These are phyloP conservation scores for Crocodylus rhombifer DNA, from an alignment of 2,797 vertebrate species.

Conservation along the genomic window DNA sequence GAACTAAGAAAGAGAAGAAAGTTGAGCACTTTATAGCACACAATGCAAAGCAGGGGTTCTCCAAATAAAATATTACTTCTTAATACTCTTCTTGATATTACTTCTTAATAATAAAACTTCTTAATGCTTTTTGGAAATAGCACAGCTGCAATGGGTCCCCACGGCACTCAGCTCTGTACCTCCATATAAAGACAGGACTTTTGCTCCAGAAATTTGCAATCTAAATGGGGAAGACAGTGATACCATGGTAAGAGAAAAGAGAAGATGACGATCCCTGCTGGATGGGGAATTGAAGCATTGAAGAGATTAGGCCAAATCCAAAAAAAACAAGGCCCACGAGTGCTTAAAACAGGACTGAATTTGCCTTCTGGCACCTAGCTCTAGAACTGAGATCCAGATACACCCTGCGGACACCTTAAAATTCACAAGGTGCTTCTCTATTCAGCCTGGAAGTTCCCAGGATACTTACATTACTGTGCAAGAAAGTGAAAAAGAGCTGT, in stretches of 20 bases:
- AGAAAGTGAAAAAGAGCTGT: conserved; percentile 21
- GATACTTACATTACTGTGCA: neutral
- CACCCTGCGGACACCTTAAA: too few species aligned
- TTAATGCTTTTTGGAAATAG: too few species aligned
- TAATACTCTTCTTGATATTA: neutral
- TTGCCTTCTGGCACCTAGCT: neutral
- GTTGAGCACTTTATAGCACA: neutral
- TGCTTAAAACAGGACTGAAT: neutral
- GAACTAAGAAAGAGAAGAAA: neutral
- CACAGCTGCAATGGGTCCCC: neutral
- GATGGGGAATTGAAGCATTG: neutral
- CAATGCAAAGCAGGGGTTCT: neutral
- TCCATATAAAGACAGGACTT: neutral
- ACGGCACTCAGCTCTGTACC: neutral
- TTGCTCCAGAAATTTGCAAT: neutral
- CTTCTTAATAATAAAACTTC: too few species aligned
- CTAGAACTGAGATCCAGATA: too few species aligned
- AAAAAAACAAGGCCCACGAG: neutral
- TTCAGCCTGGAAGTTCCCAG: too few species aligned
- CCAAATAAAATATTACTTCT: neutral
- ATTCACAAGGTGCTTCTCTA: too few species aligned
- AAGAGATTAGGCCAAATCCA: conserved; percentile 15
- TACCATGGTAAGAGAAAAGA: neutral
- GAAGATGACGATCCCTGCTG: neutral
- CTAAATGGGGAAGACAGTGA: neutral